Base-by-base conservation (phyloP, 2,888 invertebrate genomes). In the Euzophera pinguis region DNA sequence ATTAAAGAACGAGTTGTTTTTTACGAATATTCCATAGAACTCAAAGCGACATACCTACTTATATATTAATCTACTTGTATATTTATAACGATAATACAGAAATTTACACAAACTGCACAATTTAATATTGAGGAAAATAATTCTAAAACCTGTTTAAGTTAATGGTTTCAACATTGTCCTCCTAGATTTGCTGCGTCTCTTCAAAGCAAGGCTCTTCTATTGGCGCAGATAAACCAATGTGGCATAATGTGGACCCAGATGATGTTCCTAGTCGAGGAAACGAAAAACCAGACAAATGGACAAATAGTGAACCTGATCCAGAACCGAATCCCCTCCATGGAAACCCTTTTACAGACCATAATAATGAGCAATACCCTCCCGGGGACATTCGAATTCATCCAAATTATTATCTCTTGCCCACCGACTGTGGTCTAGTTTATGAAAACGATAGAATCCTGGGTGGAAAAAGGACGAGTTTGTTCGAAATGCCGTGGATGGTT, bases 401-500 rank as follows among this genome's bases (percentile, higher is more conserved):
- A 8, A 84, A 82, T 62, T 63, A 81, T 3, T 55, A 60, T 13
- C 65, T 86, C 22, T 63, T 90, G 16, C 81, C 89, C 1, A 71
- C 53, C 1, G 61, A 78, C 0, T 95, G 95, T 66, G 95, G 95
- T 0, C 74, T 75, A 0, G 69, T 45, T 1, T 32, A 91, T 5
- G 84, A 87, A 9, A 76, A 82, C 6, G 84, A 91, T 42, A 91
- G 92, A 63, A 92, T 95, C 45, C 81, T 91, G 17, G 91, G 92
- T 1, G 95, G 95, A 0, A 89, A 92, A 42, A 80, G 87, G 54
- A 93, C 95, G 0, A 75, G 75, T 0, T 71, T 94, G 3, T 91
- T 90, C 38, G 93, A 95, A 62, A 94, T 92, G 78, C 95, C 95
- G 0, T 95, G 95, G 95, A 93, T 95, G 94, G 94, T 93, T 0